Conservation (phyloP, 2,113 vertebrate species). For the Saimiri boliviensis region DNA sequence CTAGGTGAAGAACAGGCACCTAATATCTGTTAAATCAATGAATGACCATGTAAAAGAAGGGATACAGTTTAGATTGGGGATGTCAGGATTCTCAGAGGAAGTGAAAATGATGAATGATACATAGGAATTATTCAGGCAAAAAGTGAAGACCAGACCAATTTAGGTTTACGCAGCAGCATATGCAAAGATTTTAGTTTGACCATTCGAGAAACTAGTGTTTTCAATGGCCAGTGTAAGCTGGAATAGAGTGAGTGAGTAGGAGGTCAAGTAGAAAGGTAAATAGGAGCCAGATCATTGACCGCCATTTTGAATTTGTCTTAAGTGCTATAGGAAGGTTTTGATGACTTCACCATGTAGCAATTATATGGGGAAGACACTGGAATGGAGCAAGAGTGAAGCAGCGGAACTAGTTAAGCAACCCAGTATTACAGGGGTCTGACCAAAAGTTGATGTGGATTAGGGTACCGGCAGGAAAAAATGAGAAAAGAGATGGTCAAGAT, state of each 20-base stretch:
- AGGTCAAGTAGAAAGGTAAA: no score
- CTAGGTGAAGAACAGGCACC: not conserved
- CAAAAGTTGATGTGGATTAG: not conserved
- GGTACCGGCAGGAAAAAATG: not conserved
- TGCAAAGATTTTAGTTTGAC: not conserved
- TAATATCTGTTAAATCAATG: not conserved
- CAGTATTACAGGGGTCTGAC: not conserved
- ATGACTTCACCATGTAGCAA: not conserved
- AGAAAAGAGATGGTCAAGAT: not conserved
- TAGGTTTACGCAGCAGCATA: no score
- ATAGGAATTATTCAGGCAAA: not conserved
- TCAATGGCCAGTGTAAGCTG: not conserved
- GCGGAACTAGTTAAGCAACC: no score
- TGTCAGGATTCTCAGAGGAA: not conserved
- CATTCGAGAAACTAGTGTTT: not conserved
- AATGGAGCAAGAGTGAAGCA: not conserved
- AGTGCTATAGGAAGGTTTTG: not conserved
- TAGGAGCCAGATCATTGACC: not conserved
- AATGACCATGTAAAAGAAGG: not conserved
- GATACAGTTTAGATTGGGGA: not conserved
- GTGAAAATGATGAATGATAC: not conserved
- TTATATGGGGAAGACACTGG: not conserved
- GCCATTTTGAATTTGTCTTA: not conserved
- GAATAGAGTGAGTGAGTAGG: not conserved
- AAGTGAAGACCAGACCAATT: not conserved